Base-by-base conservation (phyloP, 2,113 vertebrate species). In the Podocnemis expansa region DNA sequence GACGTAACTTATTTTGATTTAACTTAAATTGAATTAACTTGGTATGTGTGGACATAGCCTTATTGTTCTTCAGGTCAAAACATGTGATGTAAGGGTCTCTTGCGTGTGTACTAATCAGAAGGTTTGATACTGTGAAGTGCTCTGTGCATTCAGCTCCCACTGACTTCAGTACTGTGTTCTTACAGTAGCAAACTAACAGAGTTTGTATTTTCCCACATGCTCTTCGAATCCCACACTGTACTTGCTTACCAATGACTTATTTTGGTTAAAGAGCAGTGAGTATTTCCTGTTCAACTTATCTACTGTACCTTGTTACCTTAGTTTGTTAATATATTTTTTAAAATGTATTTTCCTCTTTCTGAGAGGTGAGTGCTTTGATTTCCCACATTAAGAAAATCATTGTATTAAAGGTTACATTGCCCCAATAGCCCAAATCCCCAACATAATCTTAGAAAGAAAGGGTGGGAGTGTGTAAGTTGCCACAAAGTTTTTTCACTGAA, bases 401-500 rank as follows among this genome's bases (percentile, higher is more conserved):
- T 93, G 58, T 96, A 98, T 96, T 93, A 95, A 93, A 96, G 96
- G 96, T 97, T 89, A 96, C 89, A 87, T 96, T 89, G 93, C 91
- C 78, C 51, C 96, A 98, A 98, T 97, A 97, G 96, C 92, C 82
- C 85, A 86, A 96, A 89, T 89, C 88, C 97, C 88, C 97, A 97
- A 96, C 58, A 93, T 87, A 90, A 96, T 96, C 96, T 95, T 89
- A 93, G 95, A 97, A 97, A 96, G 60, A 96, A 96, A 97, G 95
- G 91, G 90, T 96, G 96, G 88, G 96, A 83, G 96, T 93, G 93
- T 88, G 76, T 97, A 90, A 88, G 92, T 97, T 97, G 97, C 92
- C 97, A 97, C 94, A 93, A 96, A 96, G 94, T 93, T 97, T 93
- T 6, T 96, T 97, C 96, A 98, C 97, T 97, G 96, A 96, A 97